phyloP scores from a whole-genome alignment of 2,113 vertebrate species.

The Platysternon megacephalum region DNA sequence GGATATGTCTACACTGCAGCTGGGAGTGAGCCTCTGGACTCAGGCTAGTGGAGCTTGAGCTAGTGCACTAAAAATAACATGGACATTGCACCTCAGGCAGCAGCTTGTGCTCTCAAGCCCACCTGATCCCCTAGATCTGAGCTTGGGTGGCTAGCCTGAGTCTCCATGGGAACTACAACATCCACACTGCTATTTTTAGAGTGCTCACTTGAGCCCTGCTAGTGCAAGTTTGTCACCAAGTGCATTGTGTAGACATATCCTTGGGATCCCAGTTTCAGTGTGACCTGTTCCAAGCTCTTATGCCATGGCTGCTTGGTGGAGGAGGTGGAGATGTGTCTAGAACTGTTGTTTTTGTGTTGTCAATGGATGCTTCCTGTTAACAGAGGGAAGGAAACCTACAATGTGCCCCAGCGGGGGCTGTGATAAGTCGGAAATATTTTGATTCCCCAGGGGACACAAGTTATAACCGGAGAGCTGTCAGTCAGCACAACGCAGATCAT shows the following conservation, averaged over 20 bases:
- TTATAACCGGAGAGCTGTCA: background rate
- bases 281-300: background rate
- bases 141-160: background rate
- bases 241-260: background rate
- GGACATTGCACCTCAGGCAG: background rate
- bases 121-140: background rate
- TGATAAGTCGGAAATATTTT: background rate
- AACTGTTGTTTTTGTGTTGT: background rate
- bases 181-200: background rate
- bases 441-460: background rate
- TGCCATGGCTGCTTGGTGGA: fast-evolving
- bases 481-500: fast-evolving
- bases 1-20: background rate
- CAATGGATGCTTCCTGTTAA: background rate
- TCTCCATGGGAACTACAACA: background rate
- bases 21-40: background rate
- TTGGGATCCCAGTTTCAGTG: background rate
- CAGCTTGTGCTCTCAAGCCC: background rate
- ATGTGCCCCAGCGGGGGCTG: background rate
- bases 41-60: background rate
- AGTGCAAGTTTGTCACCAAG: background rate
- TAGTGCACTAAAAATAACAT: background rate
- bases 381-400: fast-evolving
- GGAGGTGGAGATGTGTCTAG: background rate
- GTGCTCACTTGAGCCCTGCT: background rate